Evolutionary conservation across 2,888 invertebrate species (phyloP).

Genomic region (Patella caerulea): DNA sequence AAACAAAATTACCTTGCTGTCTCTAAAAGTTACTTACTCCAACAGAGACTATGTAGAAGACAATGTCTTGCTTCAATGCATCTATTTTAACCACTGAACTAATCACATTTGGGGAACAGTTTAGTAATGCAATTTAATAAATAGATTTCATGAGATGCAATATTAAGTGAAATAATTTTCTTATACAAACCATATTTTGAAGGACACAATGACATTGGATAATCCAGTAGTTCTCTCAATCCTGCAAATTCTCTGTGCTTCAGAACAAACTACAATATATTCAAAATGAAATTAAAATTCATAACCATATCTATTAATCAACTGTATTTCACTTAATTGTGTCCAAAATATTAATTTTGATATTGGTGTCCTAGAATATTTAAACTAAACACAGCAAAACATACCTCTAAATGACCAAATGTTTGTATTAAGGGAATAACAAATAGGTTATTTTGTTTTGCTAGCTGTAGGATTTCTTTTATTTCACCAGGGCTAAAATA

Average conservation of each 20-base stretch:
- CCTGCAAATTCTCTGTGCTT: constrained; percentile 80
- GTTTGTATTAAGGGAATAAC: constrained; percentile 88
- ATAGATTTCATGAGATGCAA: too few relatives aligned
- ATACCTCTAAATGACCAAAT: constrained; percentile 84
- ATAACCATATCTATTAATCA: background rate
- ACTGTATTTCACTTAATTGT: background rate
- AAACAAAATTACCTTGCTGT: too few relatives aligned
- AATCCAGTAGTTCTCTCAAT: constrained; percentile 78
- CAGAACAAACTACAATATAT: constrained; percentile 76
- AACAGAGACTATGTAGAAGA: too few relatives aligned
- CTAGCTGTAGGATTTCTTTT: constrained; percentile 78
- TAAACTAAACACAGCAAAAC: background rate
- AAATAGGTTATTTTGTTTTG: constrained; percentile 76
- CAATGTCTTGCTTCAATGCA: background rate
- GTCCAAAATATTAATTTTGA: background rate
- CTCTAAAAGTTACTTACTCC: too few relatives aligned
- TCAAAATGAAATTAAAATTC: constrained; percentile 9
- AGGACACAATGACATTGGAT: constrained; percentile 81
- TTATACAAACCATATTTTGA: constrained; percentile 70
- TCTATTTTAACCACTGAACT: too few relatives aligned
- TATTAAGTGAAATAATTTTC: too few relatives aligned
- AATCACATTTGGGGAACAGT: too few relatives aligned
- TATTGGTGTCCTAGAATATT: background rate
- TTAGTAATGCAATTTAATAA: too few relatives aligned
- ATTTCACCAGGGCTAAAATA: constrained; percentile 62